These are phyloP conservation scores for Symphodus melops DNA, from an alignment of 2,113 vertebrate genomes.

Conservation along the genomic window DNA sequence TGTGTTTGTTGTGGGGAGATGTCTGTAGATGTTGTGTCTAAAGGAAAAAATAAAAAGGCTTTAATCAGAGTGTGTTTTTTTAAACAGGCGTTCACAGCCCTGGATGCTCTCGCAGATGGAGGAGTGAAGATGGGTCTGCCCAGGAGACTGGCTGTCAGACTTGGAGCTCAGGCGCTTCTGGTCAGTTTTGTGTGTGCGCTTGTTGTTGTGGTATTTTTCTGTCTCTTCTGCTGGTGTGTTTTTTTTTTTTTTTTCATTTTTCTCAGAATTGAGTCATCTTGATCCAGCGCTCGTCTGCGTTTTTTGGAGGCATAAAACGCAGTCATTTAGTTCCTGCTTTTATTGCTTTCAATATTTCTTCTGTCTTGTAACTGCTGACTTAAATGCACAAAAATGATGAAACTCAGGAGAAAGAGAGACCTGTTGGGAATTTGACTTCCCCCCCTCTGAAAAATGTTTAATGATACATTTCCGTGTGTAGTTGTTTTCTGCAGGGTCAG, in stretches of 20 bases:
- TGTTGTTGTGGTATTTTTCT: background rate
- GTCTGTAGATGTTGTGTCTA: background rate
- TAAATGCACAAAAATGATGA: conserved; percentile 6
- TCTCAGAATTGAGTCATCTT: conserved; percentile 17
- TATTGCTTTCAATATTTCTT: background rate
- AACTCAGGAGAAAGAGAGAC: conserved; percentile 19
- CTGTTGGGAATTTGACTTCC: background rate
- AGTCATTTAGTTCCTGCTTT: conserved; percentile 8
- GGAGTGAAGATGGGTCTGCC: conserved; percentile 99
- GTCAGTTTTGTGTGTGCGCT: conserved; percentile 78
- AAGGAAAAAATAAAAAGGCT: background rate
- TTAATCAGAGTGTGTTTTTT: background rate
- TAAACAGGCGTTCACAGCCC: conserved; percentile 92
- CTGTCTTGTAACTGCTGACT: conserved; percentile 23
- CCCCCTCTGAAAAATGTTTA: background rate
- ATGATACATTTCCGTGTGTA: background rate
- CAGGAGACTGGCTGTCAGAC: conserved; percentile 90
- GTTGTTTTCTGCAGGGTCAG: conserved; percentile 17
- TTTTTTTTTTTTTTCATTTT: too few species aligned
- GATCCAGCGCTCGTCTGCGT: background rate
- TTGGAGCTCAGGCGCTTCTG: conserved; percentile 96
- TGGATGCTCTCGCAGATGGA: conserved; percentile 95
- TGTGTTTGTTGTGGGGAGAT: too few species aligned
- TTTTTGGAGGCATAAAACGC: conserved; percentile 16
- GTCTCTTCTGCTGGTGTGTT: background rate